Evolutionary conservation across 2,888 invertebrate genomes (phyloP).

Genomic region (Hyposoter didymator): DNA sequence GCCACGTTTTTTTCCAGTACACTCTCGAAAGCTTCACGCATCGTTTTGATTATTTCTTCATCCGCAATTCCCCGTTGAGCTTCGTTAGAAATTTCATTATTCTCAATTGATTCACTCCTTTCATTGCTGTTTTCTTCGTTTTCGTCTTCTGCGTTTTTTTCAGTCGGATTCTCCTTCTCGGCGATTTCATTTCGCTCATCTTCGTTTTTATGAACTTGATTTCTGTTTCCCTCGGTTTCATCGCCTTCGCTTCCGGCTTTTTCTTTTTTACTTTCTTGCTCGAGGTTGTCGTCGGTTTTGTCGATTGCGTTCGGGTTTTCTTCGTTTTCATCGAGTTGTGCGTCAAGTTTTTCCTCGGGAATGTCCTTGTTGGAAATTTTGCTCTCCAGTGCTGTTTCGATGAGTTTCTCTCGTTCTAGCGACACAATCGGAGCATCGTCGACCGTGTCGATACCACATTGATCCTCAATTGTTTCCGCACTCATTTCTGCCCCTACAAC

Average conservation of each 20-base stretch:
- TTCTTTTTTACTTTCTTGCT: not conserved
- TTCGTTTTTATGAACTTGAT: not conserved
- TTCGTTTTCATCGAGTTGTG: not conserved
- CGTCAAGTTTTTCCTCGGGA: conserved; percentile 4
- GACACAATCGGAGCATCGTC: conserved; percentile 21
- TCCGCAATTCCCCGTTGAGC: not conserved
- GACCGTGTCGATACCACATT: conserved; percentile 27
- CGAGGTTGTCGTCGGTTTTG: not conserved
- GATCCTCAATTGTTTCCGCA: conserved; percentile 26
- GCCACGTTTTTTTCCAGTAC: not conserved
- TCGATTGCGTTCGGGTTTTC: not conserved
- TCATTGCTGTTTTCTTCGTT: not conserved
- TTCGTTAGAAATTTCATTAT: not conserved
- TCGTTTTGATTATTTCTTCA: not conserved
- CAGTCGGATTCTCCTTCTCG: not conserved
- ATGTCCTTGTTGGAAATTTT: not conserved
- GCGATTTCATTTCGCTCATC: not conserved
- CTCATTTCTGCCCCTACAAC: not conserved
- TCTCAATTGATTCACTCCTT: not conserved
- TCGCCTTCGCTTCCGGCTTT: not conserved
- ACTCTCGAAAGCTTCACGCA: not conserved
- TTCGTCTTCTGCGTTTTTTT: not conserved
- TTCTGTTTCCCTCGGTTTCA: not conserved
- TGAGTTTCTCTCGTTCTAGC: not conserved
- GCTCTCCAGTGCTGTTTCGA: not conserved